These are phyloP conservation scores for Vulpes ferrilata DNA, from an alignment of 2,113 vertebrate species.

Conservation along the genomic window DNA sequence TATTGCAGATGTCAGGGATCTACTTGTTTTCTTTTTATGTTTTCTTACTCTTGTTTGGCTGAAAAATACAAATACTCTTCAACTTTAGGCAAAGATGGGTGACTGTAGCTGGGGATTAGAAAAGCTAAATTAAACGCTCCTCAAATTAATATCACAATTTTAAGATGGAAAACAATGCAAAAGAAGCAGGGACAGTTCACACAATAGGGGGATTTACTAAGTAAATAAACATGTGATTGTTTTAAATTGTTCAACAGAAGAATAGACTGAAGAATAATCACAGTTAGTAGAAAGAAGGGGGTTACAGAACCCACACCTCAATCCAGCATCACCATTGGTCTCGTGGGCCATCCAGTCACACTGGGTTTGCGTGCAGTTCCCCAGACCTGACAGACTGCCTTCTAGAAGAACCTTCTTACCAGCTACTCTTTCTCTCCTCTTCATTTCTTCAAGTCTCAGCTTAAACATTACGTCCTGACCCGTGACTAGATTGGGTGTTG, in stretches of 20 bases:
- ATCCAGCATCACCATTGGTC: too few relatives aligned
- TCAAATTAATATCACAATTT: background rate
- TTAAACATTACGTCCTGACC: background rate
- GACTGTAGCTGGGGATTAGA: background rate
- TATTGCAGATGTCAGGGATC: background rate
- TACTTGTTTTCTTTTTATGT: background rate
- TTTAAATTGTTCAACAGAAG: slow-evolving; percentile 20
- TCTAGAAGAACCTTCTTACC: background rate
- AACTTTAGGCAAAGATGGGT: background rate
- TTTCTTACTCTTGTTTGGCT: background rate
- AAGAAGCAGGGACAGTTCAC: background rate
- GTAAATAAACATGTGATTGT: background rate
- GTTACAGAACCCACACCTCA: background rate
- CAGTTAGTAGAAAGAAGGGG: background rate
- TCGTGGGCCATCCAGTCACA: background rate
- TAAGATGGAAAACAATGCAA: background rate
- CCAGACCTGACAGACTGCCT: background rate
- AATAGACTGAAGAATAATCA: background rate
- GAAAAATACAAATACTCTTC: slow-evolving; percentile 4
- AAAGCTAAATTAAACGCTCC: background rate
- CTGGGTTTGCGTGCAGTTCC: background rate
- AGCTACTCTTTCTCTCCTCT: background rate
- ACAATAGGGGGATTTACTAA: background rate
- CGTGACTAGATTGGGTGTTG: background rate
- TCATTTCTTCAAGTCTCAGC: background rate